Base-by-base conservation (phyloP, 1,140 invertebrate species). In the Hestina assimilis region DNA sequence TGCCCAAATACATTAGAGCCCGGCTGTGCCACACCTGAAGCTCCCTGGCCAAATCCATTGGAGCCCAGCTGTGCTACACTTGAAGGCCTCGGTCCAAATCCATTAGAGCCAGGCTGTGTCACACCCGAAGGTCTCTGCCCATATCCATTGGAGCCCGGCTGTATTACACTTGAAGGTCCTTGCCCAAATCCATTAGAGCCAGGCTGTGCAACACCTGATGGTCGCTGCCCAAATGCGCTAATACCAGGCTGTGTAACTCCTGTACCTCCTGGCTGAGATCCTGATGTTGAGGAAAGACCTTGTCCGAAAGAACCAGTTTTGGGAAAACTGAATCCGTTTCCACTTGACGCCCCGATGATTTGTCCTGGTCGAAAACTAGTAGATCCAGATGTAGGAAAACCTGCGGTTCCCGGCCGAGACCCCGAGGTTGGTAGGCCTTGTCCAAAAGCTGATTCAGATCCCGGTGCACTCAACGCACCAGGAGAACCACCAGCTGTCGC, bases 401-500 rank as follows among this genome's bases (percentile, higher is more conserved):
- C 33, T 11, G 29, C 20, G 14, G 17, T 3, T 29, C 21, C 19
- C 23, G 19, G 29, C 12, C 41, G 31, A 31, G 14, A 9, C 3
- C 23, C 40, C n/a, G 33, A 23, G 8, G 43, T 54, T 47, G 47
- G 28, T 8, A 42, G 41, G n/a, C 31, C 50, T 55, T 69, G 67
- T 29, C 61, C 58, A 38, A 59, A 63, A 20, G 29, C 24, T 8
- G 31, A 15, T 33, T 43, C 41, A 12, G 60, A 14, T 19, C 40
- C 72, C 35, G 84, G 87, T 17, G 85, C 75, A 5, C 46, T 69
- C n/a, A 89, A 48, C 12, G 79, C 66, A 12, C 76, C 76, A 40
- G 89, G 87, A 23, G 80, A 84, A 1, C 91, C 91, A 14, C 90
- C 90, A 51, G 90, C 89, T 28, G 79, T 82, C 4, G 80, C 84